Evolutionary conservation across 2,888 invertebrate genomes (phyloP), one percentile per base, ranked within the genome.

Genomic region (Sycophila texana): DNA sequence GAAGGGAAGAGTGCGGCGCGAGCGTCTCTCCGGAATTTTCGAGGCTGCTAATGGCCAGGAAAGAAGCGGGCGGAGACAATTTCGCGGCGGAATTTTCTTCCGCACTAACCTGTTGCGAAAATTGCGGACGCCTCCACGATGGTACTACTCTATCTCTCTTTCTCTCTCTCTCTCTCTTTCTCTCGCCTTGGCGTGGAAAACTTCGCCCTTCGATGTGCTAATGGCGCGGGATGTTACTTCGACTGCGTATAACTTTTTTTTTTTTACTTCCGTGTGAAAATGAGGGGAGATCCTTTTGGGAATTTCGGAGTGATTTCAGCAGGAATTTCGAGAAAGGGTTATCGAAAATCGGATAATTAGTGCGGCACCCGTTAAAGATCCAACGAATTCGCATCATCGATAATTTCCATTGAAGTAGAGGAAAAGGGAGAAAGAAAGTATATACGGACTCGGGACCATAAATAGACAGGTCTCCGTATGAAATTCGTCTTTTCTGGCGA

Each of bases 381-480:
- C 47, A 5, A 47, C 61, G 61, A 77, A 65, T 66, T 66, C 39
- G 13, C 66, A 66, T 66, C 20, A 55, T 39, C 58, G 51, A 70
- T 20, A 51, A 63, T 74, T 39, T 57, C 51, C 53, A 70, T 78
- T 68, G 63, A 13, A 12, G 51, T 55, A 55, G 51, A 26, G 53
- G 30, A 12, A 3, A 22, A 57, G 22, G 49, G n/a, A 10, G n/a
- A 30, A n/a, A 4, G 12, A 4, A 2, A 18, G 4, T 13, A 30
- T 0, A 0, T n/a, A n/a, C n/a, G n/a, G 61, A 20, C 79, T 83
- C 55, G 74, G n/a, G n/a, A n/a, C 22, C 72, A 83, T 81, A 81
- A 85, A 83, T 86, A 85, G 83, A 81, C 82, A 79, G n/a, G 74
- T 77, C 80, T 81, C 63, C 83, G 84, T 81, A 79, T 78, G 79